These are phyloP conservation scores for Meandrusa payeni DNA, from an alignment of 2,888 invertebrate species.

Conservation along the genomic window DNA sequence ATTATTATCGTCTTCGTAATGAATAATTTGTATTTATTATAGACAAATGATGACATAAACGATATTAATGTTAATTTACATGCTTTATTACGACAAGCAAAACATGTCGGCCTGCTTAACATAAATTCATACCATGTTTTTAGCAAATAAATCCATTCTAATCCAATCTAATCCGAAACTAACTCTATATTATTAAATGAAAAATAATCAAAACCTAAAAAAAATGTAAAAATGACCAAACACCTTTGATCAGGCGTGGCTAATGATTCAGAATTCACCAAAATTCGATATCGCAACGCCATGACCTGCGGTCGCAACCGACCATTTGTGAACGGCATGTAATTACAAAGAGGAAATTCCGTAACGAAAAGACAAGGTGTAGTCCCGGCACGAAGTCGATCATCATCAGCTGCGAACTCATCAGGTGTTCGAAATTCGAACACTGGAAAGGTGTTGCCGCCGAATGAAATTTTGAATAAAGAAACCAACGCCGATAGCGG, in stretches of 20 bases:
- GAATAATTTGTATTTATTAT: too few relatives aligned
- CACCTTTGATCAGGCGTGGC: constrained; percentile 17
- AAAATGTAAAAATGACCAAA: not conserved
- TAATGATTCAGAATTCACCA: constrained; percentile 17
- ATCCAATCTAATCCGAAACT: too few relatives aligned
- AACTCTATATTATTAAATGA: too few relatives aligned
- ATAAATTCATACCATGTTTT: too few relatives aligned
- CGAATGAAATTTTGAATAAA: constrained; percentile 52
- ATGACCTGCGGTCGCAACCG: constrained; percentile 35
- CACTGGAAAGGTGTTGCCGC: constrained; percentile 60
- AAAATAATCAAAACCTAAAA: too few relatives aligned
- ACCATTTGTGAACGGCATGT: constrained; percentile 43
- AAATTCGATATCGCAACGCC: constrained; percentile 36
- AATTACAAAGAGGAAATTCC: constrained; percentile 65
- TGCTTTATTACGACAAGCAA: too few relatives aligned
- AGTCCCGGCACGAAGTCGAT: constrained; percentile 40
- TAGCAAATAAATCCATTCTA: too few relatives aligned
- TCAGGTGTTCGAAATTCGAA: constrained; percentile 68
- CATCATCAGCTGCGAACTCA: constrained; percentile 56
- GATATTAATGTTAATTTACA: too few relatives aligned
- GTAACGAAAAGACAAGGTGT: constrained; percentile 70
- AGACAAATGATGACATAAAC: too few relatives aligned
- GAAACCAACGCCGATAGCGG: constrained; percentile 48
- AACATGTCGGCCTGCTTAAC: too few relatives aligned
- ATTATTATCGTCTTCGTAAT: too few relatives aligned